phyloP scores from a whole-genome alignment of 2,888 invertebrate genomes.

The Acheta domesticus region DNA sequence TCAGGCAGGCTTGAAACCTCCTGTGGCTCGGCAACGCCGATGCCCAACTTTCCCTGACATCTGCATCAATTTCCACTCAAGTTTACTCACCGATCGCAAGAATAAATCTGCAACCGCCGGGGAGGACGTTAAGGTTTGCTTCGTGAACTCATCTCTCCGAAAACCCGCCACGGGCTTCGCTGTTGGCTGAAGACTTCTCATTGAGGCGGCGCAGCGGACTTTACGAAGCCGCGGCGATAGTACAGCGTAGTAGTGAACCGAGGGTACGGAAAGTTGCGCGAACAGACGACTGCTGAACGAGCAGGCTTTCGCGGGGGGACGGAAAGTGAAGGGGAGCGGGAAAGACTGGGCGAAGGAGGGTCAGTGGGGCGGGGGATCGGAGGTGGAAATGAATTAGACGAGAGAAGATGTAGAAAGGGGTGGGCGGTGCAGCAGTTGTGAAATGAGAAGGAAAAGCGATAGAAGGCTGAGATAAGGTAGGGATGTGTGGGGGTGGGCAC shows the following conservation, averaged over 20 bases:
- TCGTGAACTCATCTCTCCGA: background rate
- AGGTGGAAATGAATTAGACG: no score
- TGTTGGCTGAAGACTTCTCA: background rate
- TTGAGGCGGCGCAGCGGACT: background rate
- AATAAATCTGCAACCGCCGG: background rate
- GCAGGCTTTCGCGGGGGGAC: background rate
- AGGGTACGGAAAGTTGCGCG: background rate
- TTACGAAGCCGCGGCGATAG: background rate
- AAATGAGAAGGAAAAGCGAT: no score
- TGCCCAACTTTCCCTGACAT: background rate
- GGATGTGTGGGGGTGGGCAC: no score
- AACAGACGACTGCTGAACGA: no score
- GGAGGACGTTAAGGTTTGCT: background rate
- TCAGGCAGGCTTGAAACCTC: no score
- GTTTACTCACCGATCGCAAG: background rate
- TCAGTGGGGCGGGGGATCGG: no score
- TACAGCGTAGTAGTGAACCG: slow-evolving; percentile 3
- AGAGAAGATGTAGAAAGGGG: no score
- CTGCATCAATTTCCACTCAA: background rate
- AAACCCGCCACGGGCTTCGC: background rate
- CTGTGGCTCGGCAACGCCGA: background rate
- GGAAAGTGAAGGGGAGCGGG: background rate
- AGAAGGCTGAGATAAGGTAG: no score
- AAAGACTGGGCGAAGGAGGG: no score
- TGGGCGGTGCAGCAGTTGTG: no score